Evolutionary conservation across 2,113 vertebrate species (phyloP), one percentile per base, ranked within the genome.

Genomic region (Cyprinodon tularosa): DNA sequence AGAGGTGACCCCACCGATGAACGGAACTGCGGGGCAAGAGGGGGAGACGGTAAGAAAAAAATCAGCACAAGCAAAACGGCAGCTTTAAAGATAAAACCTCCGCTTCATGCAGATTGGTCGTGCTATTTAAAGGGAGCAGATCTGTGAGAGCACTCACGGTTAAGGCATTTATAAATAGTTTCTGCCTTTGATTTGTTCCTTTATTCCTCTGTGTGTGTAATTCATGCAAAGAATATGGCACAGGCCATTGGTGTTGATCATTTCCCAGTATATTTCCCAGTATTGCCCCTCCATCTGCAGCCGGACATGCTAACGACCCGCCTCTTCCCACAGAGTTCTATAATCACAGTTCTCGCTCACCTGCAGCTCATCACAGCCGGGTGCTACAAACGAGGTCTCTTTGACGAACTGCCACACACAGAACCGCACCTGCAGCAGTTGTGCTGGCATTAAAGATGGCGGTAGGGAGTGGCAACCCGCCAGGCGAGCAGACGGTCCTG

Each of bases 1-100:
- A 84, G 98, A 97, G 89, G 95, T 98, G 85, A 97, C 97, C 10
- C 96, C 97, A 47, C 95, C 97, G 0, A 96, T 95, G 85, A 98
- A 99, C 9, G 95, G 96, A 0, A 96, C 94, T 57, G 96, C 95
- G 6, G 92, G 96, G 4, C 96, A 97, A 78, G 98, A 98, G 47
- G 97, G 96, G 65, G 95, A 94, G 68, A 82, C 97, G 6, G 96
- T 96, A 84, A 94, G 96, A 92, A 82, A 53, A 82, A 84, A 2
- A 74, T 88, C 50, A 87, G 93, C 38, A 50, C 90, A 93, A 4
- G 82, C 81, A 9, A 57, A 60, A 66, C 66, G 37, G 20, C 17
- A 42, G 62, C 53, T 48, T 45, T 14, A 2, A 13, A 40, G 29
- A 40, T 60, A 53, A 38, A 15, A 22, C 13, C 68, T 71, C 13